Base-by-base conservation (phyloP, 2,888 invertebrate species). In the Heteromurus nitidus region DNA sequence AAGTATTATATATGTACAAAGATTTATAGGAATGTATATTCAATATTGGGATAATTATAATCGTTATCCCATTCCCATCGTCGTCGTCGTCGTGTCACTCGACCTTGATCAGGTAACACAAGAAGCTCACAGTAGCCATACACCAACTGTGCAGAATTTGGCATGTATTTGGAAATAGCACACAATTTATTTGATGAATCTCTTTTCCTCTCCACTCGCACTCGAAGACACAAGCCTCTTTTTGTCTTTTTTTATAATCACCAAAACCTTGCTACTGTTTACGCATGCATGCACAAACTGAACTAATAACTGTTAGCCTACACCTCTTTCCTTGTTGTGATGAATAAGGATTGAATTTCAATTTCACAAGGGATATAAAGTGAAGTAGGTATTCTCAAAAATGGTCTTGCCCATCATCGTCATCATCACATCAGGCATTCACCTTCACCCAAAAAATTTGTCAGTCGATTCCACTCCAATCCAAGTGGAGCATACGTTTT, bases 251-350 rank as follows among this genome's bases (percentile, higher is more conserved):
- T 47, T 47, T 16, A 5, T 16, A 26, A 55, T 26, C 55, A 24
- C 18, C 50, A 50, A 16, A 20, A 58, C 72, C 72, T 72, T 73
- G 73, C 73, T 73, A 73, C 73, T 26, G 73, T 64, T 73, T 73
- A 73, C 73, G 73, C 73, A 73, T 64, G 60, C 24, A 36, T 72
- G 72, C 62, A 13, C 20, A 55, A 42, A 42, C 55, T 9, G 30
- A 62, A 62, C 24, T 18, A n/a, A n/a, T n/a, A n/a, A n/a, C n/a
- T n/a, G n/a, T n/a, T n/a, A n/a, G n/a, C n/a, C n/a, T n/a, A n/a
- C n/a, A n/a, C n/a, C n/a, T n/a, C n/a, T n/a, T n/a, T n/a, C n/a
- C n/a, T n/a, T n/a, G n/a, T n/a, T n/a, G n/a, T n/a, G n/a, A n/a
- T n/a, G n/a, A n/a, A n/a, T n/a, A n/a, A n/a, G n/a, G n/a, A n/a